Conservation (phyloP, 2,888 invertebrate species). For the Psylliodes chrysocephalus region DNA sequence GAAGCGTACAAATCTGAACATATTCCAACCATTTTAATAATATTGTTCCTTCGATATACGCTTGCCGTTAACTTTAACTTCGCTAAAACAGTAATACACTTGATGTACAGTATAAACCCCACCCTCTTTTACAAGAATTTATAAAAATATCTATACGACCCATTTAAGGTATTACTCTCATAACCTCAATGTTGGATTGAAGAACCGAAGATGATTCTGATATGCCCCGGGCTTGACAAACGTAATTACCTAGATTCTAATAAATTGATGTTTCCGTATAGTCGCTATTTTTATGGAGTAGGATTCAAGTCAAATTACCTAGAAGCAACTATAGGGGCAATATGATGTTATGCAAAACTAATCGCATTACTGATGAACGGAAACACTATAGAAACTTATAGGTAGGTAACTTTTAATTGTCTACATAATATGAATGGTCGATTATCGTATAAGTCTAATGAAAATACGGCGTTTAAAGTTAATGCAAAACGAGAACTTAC, state of each 20-base stretch:
- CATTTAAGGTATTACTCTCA: slow-evolving; percentile 52
- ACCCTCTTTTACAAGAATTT: slow-evolving; percentile 9
- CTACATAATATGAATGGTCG: no score
- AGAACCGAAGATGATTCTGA: slow-evolving; percentile 47
- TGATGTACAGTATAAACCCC: neutral
- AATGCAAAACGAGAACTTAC: no score
- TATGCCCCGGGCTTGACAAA: slow-evolving; percentile 46
- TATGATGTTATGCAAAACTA: neutral
- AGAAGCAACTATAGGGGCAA: neutral
- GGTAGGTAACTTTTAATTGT: no score
- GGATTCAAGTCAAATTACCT: neutral
- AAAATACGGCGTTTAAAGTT: no score
- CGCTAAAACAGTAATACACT: neutral
- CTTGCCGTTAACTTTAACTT: neutral
- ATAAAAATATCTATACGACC: slow-evolving; percentile 30
- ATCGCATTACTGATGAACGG: no score
- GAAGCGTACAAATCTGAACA: neutral
- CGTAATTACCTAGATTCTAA: slow-evolving; percentile 50
- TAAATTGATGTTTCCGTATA: slow-evolving; percentile 46
- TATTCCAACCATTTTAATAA: neutral
- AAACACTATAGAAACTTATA: no score
- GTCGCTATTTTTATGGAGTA: neutral
- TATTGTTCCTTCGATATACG: neutral
- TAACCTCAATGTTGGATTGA: slow-evolving; percentile 47
- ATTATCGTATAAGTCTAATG: no score